Base-by-base conservation (phyloP, 1,140 invertebrate species). In the Drosophila saltans region DNA sequence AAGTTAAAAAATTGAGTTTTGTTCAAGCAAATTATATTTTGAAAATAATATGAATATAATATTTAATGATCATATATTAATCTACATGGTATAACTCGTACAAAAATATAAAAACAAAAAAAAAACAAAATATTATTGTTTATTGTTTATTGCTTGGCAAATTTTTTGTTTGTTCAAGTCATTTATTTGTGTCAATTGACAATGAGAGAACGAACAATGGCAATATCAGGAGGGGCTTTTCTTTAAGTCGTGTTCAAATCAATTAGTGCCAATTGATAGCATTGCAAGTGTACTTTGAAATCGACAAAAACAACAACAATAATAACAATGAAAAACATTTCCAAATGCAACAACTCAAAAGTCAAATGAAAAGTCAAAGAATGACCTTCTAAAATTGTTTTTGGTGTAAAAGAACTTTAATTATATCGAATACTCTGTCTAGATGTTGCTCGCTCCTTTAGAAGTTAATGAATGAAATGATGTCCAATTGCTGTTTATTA, bases 191-290 rank as follows among this genome's bases (percentile, higher is more conserved):
- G n/a, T 52, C 45, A 52, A 52, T 52, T 52, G 45, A n/a, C 21
- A 52, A 7, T 36, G 33, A 3, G 33, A 36, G 33, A 36, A 5
- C 3, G 28, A 30, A 4, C 2, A 30, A 4, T 3, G 4, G 28
- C 2, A 30, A 30, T 4, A 36, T 36, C 33, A 36, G 6, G 55
- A 56, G 55, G 28, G 55, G 28, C 10, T 28, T 21, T 21, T 10
- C 16, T 9, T 33, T 21, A 21, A 24, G 57, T 59, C 45, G 79
- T 88, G 79, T 67, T 62, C 76, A 89, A 84, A 84, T 69, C 84
- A 89, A 89, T 89, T 89, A 89, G 84, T 57, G 57, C 55, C 73
- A 89, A 89, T 89, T 89, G 77, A 71, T 67, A 81, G 65, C 64
- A 36, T 61, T 80, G 55, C 65, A 79, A 58, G 72, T 65, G 66